A percentile compares a stretch with the other conserved stretches of the same genome.
phyloP scores from a whole-genome alignment of 30 jellyfish, hydroid and myxozoan genomes.

The Chrysaora quinquecirrha region DNA sequence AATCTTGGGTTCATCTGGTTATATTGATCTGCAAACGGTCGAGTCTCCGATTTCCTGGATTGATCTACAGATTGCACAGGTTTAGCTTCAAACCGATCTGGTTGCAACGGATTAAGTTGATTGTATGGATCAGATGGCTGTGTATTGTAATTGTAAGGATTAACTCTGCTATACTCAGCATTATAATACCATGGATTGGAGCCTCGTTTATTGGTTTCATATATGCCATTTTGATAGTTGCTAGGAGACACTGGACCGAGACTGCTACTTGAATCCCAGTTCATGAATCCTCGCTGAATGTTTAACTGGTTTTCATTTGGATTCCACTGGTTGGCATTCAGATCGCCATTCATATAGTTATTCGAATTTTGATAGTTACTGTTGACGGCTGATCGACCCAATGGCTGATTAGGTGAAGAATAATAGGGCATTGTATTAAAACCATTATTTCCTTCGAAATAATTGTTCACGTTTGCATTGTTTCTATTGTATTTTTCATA shows the following conservation, averaged over 20 bases:
- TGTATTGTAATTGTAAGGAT: not conserved
- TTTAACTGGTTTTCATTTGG: too few species aligned
- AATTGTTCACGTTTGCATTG: conserved; percentile 20
- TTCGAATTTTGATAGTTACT: conserved; percentile 12
- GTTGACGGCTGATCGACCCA: conserved; percentile 43
- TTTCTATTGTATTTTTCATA: not conserved
- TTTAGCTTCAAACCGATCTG: not conserved
- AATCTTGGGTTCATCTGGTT: too few species aligned
- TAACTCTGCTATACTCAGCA: too few species aligned
- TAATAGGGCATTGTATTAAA: conserved; percentile 1
- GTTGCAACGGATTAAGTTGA: too few species aligned
- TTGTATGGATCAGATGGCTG: not conserved
- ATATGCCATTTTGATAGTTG: not conserved
- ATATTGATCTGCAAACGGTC: too few species aligned
- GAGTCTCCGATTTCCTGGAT: not conserved
- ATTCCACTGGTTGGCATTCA: not conserved
- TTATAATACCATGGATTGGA: not conserved
- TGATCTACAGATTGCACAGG: not conserved
- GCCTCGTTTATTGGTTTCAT: not conserved
- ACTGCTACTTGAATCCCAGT: not conserved
- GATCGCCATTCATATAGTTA: not conserved
- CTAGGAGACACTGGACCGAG: not conserved
- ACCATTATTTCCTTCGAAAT: conserved; percentile 5
- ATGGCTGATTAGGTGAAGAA: not conserved
- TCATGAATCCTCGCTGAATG: too few species aligned